Evolutionary conservation across 2,797 vertebrate species (phyloP).

Genomic region (Fistularia tabacaria): DNA sequence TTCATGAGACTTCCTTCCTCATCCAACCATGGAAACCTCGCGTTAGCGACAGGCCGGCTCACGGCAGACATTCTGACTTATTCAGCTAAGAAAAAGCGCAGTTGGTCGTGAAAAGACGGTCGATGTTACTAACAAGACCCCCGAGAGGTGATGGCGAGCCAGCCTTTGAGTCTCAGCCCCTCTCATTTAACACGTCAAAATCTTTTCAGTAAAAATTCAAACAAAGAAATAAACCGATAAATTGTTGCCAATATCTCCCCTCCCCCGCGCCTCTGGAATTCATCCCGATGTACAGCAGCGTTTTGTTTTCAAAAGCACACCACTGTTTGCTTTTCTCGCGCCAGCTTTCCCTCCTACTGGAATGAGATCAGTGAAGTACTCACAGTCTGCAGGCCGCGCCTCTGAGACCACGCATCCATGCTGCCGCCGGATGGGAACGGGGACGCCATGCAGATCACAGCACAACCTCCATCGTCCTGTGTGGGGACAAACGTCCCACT

Average conservation of each 20-base stretch:
- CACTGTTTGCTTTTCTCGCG: too few relatives aligned
- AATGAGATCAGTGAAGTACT: constrained; percentile 39
- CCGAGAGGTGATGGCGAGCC: background rate
- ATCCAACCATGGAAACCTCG: background rate
- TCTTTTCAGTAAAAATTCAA: too few relatives aligned
- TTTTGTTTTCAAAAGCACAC: too few relatives aligned
- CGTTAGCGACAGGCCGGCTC: background rate
- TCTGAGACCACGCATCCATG: constrained; percentile 80
- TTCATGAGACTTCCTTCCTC: constrained; percentile 2
- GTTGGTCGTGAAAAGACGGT: background rate
- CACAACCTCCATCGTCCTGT: constrained; percentile 57
- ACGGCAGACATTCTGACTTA: background rate
- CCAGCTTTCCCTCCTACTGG: too few relatives aligned
- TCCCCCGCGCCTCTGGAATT: too few relatives aligned
- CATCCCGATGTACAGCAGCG: too few relatives aligned
- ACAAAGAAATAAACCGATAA: too few relatives aligned
- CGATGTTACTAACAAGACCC: background rate
- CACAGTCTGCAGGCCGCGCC: constrained; percentile 76
- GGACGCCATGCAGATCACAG: constrained; percentile 64
- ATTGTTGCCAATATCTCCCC: too few relatives aligned
- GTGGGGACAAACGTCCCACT: constrained; percentile 19
- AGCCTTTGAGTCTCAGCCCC: too few relatives aligned
- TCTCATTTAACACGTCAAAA: too few relatives aligned
- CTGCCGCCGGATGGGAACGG: constrained; percentile 63
- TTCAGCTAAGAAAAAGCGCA: background rate